Evolutionary conservation across 1,140 invertebrate species (phyloP), one percentile per base, ranked within the genome.

Genomic region (Palaemon carinicauda): DNA sequence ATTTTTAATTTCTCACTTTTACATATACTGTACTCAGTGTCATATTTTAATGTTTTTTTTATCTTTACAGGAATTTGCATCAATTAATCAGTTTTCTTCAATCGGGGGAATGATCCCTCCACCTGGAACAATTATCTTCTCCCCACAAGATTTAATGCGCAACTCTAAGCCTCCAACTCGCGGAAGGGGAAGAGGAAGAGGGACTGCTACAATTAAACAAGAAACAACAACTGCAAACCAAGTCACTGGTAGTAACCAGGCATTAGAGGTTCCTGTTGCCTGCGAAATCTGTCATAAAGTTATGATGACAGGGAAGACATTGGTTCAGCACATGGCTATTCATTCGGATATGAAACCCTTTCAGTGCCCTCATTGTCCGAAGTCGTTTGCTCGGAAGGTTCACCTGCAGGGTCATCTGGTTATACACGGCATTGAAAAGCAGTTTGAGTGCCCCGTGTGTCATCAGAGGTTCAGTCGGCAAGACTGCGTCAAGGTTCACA

Each of bases 401-500:
- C 88, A 89, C 27, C 51, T 89, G 5, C 88, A 89, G 65, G 88
- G 88, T 3, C 88, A 89, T 21, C 65, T 89, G 31, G 88, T 89
- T 7, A 50, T 86, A 12, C 88, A 89, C 73, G 88, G 88, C 15
- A 89, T 89, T 31, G 88, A 89, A 50, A 89, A 89, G 54, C 88
- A 89, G 56, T 89, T 89, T 75, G 88, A 89, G 65, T 89, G 89
- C 60, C 89, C 89, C 51, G 73, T 88, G 24, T 89, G 89, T 60
- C 89, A 89, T 51, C 89, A 89, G 50, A 52, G 89, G 1, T 89
- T 89, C 60, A 89, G 89, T 69, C 83, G 89, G 27, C 86, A 88
- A 71, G 89, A 89, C 52, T 89, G 89, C 71, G 89, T 89, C 33
- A 89, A 89, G 65, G 89, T 89, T 19, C 89, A 89, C 78, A 89